Evolutionary conservation across 2,797 vertebrate species (phyloP).

Genomic region (Gymnoscopelus microlampas): DNA sequence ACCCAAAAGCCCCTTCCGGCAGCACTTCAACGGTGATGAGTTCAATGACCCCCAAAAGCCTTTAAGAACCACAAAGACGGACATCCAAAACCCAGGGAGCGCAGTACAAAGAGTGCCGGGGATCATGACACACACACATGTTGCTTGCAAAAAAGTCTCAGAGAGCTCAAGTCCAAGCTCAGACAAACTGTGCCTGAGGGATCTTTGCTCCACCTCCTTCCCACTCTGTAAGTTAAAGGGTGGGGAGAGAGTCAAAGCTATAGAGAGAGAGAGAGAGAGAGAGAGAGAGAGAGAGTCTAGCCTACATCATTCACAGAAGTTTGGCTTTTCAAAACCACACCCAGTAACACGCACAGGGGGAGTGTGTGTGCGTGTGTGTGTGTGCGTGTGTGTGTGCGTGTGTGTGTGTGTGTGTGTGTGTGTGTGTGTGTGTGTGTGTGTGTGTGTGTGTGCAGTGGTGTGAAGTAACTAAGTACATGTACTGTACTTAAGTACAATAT

Average conservation of each 20-base stretch:
- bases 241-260: slow-evolving; percentile 76
- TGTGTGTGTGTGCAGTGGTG: too few species aligned
- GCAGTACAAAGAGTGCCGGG: slow-evolving; percentile 38
- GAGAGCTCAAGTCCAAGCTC: slow-evolving; percentile 61
- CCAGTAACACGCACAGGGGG: slow-evolving; percentile 62
- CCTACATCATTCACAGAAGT: slow-evolving; percentile 85
- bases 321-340: slow-evolving; percentile 82
- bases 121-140: slow-evolving; percentile 44
- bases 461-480: too few species aligned
- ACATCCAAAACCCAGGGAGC: slow-evolving; percentile 58
- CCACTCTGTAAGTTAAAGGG: slow-evolving; percentile 74
- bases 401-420: slow-evolving; percentile 34
- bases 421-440: slow-evolving; percentile 25
- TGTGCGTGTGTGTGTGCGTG: slow-evolving; percentile 29
- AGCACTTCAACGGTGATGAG: slow-evolving; percentile 29
- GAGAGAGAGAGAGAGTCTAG: slow-evolving; percentile 68
- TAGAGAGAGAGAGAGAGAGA: slow-evolving; percentile 79
- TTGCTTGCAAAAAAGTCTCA: slow-evolving; percentile 49
- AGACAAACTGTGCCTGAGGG: slow-evolving; percentile 48
- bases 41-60: slow-evolving; percentile 15
- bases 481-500: too few species aligned
- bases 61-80: slow-evolving; percentile 26
- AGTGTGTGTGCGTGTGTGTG: slow-evolving; percentile 14
- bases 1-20: slow-evolving; percentile 9
- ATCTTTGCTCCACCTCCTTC: slow-evolving; percentile 78